Conservation (phyloP, 2,888 invertebrate genomes). For the Stenichneumon culpator region DNA sequence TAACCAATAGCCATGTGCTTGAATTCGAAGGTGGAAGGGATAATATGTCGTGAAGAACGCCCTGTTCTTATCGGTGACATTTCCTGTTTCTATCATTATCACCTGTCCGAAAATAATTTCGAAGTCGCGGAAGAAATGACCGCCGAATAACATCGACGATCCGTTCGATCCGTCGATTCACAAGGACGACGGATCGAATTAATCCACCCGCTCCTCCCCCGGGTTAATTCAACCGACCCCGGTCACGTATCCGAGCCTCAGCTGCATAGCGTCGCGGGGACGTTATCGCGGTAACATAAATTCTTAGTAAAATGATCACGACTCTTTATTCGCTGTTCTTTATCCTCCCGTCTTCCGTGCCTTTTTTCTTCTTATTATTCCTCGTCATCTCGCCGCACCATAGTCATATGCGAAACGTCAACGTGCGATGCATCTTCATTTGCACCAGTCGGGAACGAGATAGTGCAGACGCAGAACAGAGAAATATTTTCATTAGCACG, state of each 20-base stretch:
- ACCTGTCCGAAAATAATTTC: too few relatives aligned
- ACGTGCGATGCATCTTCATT: slow-evolving; percentile 61
- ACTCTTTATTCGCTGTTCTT: slow-evolving; percentile 42
- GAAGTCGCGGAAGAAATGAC: too few relatives aligned
- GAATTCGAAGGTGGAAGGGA: too few relatives aligned
- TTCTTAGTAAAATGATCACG: slow-evolving; percentile 64
- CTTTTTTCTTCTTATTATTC: slow-evolving; percentile 31
- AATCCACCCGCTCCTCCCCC: background rate
- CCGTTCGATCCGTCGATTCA: background rate
- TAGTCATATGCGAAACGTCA: slow-evolving; percentile 52
- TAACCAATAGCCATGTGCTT: too few relatives aligned
- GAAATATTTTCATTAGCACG: slow-evolving; percentile 53
- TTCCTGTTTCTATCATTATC: too few relatives aligned
- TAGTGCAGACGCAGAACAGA: slow-evolving; percentile 2
- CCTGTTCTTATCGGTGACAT: too few relatives aligned
- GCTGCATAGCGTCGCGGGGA: background rate
- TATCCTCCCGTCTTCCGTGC: slow-evolving; percentile 13
- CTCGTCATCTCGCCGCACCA: slow-evolving; percentile 39
- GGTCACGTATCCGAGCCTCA: background rate
- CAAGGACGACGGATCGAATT: slow-evolving; percentile 15
- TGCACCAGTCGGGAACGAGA: background rate
- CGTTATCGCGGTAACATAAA: slow-evolving; percentile 45
- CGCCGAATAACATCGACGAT: too few relatives aligned
- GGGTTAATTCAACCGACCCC: slow-evolving; percentile 8
- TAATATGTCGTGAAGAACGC: too few relatives aligned